These are phyloP conservation scores for Callipepla californica DNA, from an alignment of 2,113 vertebrate genomes.

Conservation along the genomic window DNA sequence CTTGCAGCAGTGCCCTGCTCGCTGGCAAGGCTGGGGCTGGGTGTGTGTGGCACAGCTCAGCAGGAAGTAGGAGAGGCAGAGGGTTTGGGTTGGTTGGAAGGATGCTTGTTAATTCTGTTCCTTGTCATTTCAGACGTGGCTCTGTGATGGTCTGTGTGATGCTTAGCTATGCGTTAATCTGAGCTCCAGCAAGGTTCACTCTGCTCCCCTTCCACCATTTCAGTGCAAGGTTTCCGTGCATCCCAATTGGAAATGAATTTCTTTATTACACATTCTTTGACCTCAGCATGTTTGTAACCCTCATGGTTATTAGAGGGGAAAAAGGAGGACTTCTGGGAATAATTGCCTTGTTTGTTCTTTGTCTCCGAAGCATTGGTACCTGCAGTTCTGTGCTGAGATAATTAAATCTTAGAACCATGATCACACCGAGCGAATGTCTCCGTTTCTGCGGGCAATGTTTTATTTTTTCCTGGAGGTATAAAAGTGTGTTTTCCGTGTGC, in stretches of 20 bases:
- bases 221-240: slow-evolving; percentile 20
- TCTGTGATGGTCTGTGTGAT: background rate
- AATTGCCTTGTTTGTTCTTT: slow-evolving; percentile 69
- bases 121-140: slow-evolving; percentile 12
- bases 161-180: slow-evolving; percentile 31
- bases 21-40: background rate
- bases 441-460: slow-evolving; percentile 33
- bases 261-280: slow-evolving; percentile 60
- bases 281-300: slow-evolving; percentile 70
- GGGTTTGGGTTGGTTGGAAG: slow-evolving; percentile 25
- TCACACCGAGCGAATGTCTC: slow-evolving; percentile 5
- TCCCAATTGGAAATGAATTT: slow-evolving; percentile 61
- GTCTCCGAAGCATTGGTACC: slow-evolving; percentile 70
- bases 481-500: slow-evolving; percentile 32
- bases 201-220: slow-evolving; percentile 36
- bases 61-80: background rate
- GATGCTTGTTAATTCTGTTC: slow-evolving; percentile 35
- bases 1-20: accelerated
- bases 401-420: slow-evolving; percentile 62
- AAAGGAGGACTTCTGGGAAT: slow-evolving; percentile 63
- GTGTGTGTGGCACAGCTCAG: background rate
- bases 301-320: slow-evolving; percentile 53
- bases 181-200: background rate
- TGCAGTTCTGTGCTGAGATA: slow-evolving; percentile 67
- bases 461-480: slow-evolving; percentile 14